Base-by-base conservation (phyloP, 2,888 invertebrate species). In the Miltochrista miniata region DNA sequence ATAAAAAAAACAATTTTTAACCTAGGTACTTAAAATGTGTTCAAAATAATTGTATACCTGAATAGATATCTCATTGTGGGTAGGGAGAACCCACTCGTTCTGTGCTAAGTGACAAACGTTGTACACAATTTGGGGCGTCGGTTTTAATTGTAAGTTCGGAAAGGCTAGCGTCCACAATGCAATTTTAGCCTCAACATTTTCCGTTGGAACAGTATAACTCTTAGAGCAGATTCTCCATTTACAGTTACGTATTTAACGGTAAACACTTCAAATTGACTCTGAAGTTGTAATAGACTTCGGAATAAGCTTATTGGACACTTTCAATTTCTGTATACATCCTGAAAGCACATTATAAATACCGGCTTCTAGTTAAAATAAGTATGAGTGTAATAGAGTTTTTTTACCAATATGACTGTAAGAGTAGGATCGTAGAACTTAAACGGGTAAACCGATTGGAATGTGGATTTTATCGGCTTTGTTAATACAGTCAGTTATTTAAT, bases 91-190 rank as follows among this genome's bases (percentile, higher is more conserved):
- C 68, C 56, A 50, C 61, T 61, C 52, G 43, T 38, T 59, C 61
- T 54, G 68, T 63, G 65, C 85, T 92, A 92, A 92, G 92, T 90
- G 90, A 87, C 81, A 81, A 92, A 91, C 90, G 89, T 54, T 92
- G 92, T 92, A 85, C 78, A 84, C 89, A 91, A 91, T 92, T 92
- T 85, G 77, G 74, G 73, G 87, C 86, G 92, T 92, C 92, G 84
- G 77, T 91, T 92, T 91, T 92, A 90, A 92, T 92, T 91, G 89
- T 84, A 90, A 91, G 85, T 91, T 90, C 80, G 76, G 72, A 71
- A 67, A 70, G 67, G 76, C 67, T 64, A 70, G 61, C 69, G 71
- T 64, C 78, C 77, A 59, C 77, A 85, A 83, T 87, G 82, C 87
- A 85, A 87, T 87, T 89, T 86, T 84, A 81, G 75, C 72, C 73